Evolutionary conservation across 2,797 vertebrate species (phyloP), one percentile per base, ranked within the genome.

Genomic region (Acrossocheilus fasciatus): DNA sequence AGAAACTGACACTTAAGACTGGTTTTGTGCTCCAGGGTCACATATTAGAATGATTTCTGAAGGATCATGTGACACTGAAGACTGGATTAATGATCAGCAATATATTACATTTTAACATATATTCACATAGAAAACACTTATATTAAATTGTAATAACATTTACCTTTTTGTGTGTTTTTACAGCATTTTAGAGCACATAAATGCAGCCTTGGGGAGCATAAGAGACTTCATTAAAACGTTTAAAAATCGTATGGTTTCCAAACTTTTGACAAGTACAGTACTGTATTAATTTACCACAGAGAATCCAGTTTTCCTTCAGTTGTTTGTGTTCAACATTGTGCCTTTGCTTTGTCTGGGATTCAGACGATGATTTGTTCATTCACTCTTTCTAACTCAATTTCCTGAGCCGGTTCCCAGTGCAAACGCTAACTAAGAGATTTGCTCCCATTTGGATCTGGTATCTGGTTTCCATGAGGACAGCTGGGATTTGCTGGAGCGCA

Each of bases 391-490:
- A 77, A 57, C 18, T 23, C 12, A 77, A 77, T 77, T 39, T 77
- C 74, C 50, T 14, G 50, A 57, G 30, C 20, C 39, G 2, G n/a
- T 26, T 78, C 41, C 76, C 36, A 62, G 54, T 41, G 54, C 54
- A 59, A 78, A 43, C 0, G 23, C 76, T 62, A 62, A 59, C 54
- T 26, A 78, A 78, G 76, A 78, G 36, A 62, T 62, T 36, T 2
- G 1, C 45, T 76, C 30, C 47, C 74, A 54, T 76, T 62, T 78
- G 23, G 23, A 78, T 6, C 36, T 23, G 0, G 20, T 62, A 41
- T 78, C 76, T 78, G 76, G 76, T 78, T 78, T 78, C 76, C 36
- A 17, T 26, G 54, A 78, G 76, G 76, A 78, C 76, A 78, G 54
- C 76, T 78, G 76, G 76, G 76, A 78, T 62, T 59, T 43, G 76